These are phyloP conservation scores for Bicyclus anynana DNA, from an alignment of 1,140 invertebrate species.

Conservation along the genomic window DNA sequence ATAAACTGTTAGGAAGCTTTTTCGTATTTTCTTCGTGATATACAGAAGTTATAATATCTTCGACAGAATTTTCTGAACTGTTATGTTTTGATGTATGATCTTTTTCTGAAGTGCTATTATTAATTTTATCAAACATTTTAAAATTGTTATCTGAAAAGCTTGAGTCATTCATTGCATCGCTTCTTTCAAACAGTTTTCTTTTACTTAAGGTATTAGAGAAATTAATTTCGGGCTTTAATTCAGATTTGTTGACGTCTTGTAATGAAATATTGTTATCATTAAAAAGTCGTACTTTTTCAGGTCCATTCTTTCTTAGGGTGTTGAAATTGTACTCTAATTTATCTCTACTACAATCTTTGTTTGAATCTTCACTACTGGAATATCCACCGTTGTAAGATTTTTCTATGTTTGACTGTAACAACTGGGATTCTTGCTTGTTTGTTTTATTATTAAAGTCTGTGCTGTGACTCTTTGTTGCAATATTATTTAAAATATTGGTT, in stretches of 20 bases:
- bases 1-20: slow-evolving; percentile 40
- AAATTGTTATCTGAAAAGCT: slow-evolving; percentile 28
- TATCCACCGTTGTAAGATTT: slow-evolving; percentile 36
- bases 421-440: slow-evolving; percentile 11
- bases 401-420: slow-evolving; percentile 15
- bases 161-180: slow-evolving; percentile 36
- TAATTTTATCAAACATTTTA: slow-evolving; percentile 34
- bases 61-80: slow-evolving; percentile 8
- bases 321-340: slow-evolving; percentile 45
- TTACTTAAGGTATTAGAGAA: slow-evolving; percentile 55
- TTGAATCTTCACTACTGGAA: slow-evolving; percentile 41
- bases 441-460: slow-evolving; percentile 31
- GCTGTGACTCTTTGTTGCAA: slow-evolving; percentile 34
- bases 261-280: slow-evolving; percentile 30
- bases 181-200: slow-evolving; percentile 57
- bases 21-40: slow-evolving; percentile 36
- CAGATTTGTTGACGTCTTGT: slow-evolving; percentile 36
- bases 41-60: slow-evolving; percentile 18
- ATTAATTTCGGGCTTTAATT: slow-evolving; percentile 40
- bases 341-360: slow-evolving; percentile 44
- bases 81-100: slow-evolving; percentile 24
- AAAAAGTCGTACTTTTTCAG: slow-evolving; percentile 41
- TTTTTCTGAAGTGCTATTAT: slow-evolving; percentile 31
- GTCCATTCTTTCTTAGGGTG: slow-evolving; percentile 40
- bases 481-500: slow-evolving; percentile 35